A percentile compares a stretch with the other conserved stretches of the same genome.
Evolutionary conservation across 2,797 vertebrate species (phyloP).

Genomic region (Pipistrellus kuhlii): DNA sequence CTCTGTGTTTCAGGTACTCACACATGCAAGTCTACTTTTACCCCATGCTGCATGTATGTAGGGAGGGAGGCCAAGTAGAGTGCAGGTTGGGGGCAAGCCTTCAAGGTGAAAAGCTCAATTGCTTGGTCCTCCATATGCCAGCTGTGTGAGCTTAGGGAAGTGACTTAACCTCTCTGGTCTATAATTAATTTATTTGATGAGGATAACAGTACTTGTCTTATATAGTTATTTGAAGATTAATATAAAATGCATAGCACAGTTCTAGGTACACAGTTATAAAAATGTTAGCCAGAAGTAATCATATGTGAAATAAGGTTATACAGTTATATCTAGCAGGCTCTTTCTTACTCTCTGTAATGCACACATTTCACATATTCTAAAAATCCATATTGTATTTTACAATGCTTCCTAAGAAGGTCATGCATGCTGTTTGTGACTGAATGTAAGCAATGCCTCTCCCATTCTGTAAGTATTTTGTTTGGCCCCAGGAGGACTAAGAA

Average conservation of each 20-base stretch:
- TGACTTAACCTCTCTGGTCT: slow-evolving; percentile 23
- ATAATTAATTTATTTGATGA: slow-evolving; percentile 32
- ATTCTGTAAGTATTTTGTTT: background rate
- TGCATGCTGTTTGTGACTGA: background rate
- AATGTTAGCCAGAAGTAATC: background rate
- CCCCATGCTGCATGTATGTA: background rate
- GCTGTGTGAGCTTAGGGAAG: background rate
- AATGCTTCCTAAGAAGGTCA: background rate
- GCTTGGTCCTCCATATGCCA: background rate
- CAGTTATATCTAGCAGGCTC: background rate
- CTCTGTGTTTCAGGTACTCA: background rate
- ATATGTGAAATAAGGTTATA: background rate
- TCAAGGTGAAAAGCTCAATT: background rate
- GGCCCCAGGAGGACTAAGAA: background rate
- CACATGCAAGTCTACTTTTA: background rate
- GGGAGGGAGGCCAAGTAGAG: too few species aligned
- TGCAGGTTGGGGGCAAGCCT: background rate
- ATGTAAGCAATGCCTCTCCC: background rate
- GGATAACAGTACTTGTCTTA: background rate
- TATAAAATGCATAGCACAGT: background rate
- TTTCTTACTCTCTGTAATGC: background rate
- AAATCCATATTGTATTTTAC: background rate
- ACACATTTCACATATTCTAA: background rate
- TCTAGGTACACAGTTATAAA: background rate
- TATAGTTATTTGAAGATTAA: background rate